A percentile compares a stretch with the other conserved stretches of the same genome.
Evolutionary conservation across 2,113 vertebrate species (phyloP).

Genomic region (Choloepus hoffmanni): DNA sequence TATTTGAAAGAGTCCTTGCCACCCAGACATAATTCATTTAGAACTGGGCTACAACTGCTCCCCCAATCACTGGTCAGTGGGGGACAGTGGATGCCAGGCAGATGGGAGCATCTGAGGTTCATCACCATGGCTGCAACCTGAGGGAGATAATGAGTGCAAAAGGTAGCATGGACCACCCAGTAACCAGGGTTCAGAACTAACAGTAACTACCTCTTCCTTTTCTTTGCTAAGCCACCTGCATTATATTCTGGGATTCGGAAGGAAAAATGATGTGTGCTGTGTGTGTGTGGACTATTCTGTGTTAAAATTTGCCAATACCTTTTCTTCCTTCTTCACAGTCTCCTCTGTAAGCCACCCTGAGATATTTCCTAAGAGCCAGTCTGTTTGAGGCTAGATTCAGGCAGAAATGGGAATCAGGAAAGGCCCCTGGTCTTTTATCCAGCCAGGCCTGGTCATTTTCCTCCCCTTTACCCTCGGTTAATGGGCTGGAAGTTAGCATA

Average conservation of each 20-base stretch:
- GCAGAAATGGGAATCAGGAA: neutral
- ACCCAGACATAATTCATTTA: neutral
- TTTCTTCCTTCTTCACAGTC: neutral
- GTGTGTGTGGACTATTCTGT: rapidly evolving
- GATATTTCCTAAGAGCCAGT: neutral
- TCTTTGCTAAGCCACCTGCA: neutral
- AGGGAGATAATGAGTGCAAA: neutral
- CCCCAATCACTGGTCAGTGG: neutral
- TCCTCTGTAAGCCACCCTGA: neutral
- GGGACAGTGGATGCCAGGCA: neutral
- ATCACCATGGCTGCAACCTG: neutral
- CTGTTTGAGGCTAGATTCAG: neutral
- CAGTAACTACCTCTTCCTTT: neutral
- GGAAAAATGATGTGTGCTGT: neutral
- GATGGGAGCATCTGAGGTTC: neutral
- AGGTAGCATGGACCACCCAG: neutral
- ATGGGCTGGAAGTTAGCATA: neutral
- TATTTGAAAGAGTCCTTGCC: neutral
- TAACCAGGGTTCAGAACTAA: neutral
- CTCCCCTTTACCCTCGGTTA: neutral
- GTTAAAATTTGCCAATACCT: neutral
- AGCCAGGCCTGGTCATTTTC: neutral
- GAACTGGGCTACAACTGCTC: neutral
- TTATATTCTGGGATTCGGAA: neutral
- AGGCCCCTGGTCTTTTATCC: neutral